A percentile compares a stretch with the other conserved stretches of the same genome.
Evolutionary conservation across 2,888 invertebrate genomes (phyloP).

Genomic region (Conomelus anceps): DNA sequence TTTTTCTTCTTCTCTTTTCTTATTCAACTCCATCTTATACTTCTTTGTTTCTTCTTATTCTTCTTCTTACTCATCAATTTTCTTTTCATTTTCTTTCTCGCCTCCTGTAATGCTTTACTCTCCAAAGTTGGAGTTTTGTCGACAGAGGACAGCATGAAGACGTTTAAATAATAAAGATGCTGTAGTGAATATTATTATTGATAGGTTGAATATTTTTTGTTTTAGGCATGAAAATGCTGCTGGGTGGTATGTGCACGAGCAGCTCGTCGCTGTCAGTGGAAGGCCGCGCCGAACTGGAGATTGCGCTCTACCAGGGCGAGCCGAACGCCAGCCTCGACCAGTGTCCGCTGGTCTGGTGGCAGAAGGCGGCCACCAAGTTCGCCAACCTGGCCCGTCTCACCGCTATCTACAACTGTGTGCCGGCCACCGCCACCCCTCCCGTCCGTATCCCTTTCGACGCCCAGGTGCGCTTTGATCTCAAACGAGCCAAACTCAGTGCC

Average conservation of each 20-base stretch:
- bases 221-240: conserved; percentile 44
- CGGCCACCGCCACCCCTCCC: conserved; percentile 44
- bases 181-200: too few species aligned
- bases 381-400: conserved; percentile 43
- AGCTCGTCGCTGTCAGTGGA: conserved; percentile 42
- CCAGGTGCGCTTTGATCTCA: conserved; percentile 41
- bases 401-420: conserved; percentile 44
- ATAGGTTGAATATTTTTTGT: not conserved
- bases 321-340: conserved; percentile 43
- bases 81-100: not conserved
- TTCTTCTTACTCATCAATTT: too few species aligned
- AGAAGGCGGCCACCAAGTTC: conserved; percentile 41
- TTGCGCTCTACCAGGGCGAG: conserved; percentile 46
- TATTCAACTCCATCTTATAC: too few species aligned
- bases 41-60: too few species aligned
- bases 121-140: too few species aligned
- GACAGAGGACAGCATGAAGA: too few species aligned
- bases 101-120: too few species aligned
- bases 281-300: conserved; percentile 44
- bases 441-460: conserved; percentile 41
- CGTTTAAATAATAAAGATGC: too few species aligned
- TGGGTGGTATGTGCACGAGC: conserved; percentile 41
- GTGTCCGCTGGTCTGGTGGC: conserved; percentile 45
- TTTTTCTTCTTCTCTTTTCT: too few species aligned
- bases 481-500: conserved; percentile 42